Evolutionary conservation across 2,113 vertebrate genomes (phyloP).

Genomic region (Callocephalon fimbriatum): DNA sequence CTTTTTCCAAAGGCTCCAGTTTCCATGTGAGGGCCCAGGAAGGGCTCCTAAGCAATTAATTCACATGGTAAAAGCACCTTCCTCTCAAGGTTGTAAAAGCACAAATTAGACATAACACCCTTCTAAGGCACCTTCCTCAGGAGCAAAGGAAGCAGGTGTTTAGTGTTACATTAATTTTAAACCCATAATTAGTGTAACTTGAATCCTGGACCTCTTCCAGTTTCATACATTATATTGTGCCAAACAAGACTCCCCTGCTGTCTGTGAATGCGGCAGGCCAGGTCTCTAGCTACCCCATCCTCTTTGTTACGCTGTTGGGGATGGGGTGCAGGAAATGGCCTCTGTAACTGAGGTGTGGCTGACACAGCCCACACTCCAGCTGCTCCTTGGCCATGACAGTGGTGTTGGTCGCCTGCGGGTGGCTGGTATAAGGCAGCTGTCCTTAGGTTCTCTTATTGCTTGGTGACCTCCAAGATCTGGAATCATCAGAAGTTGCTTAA

Average conservation of each 20-base stretch:
- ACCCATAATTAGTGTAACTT: conserved; percentile 25
- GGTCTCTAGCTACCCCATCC: not conserved
- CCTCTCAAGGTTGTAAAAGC: conserved; percentile 15
- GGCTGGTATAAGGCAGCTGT: not conserved
- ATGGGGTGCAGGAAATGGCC: not conserved
- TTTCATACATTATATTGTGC: conserved; percentile 6
- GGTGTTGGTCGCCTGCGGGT: not conserved
- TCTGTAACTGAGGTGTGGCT: not conserved
- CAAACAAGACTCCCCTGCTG: not conserved
- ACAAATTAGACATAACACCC: conserved; percentile 10
- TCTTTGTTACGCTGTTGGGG: not conserved
- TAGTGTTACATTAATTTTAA: conserved; percentile 53
- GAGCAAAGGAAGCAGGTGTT: conserved; percentile 9
- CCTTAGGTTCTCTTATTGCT: not conserved
- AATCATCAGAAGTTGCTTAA: not conserved
- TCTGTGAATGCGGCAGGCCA: not conserved
- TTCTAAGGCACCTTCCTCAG: conserved; percentile 27
- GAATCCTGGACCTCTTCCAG: conserved; percentile 24
- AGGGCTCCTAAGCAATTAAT: conserved; percentile 15
- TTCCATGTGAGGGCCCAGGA: not conserved
- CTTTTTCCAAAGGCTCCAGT: not conserved
- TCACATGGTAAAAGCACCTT: conserved; percentile 13
- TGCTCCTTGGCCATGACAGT: not conserved
- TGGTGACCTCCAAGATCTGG: not conserved
- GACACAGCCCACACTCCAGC: fast-evolving